A percentile compares a stretch with the other conserved stretches of the same genome.
These are phyloP conservation scores for Rousettus madagascariensis DNA, from an alignment of 2,797 vertebrate genomes.

Conservation along the genomic window DNA sequence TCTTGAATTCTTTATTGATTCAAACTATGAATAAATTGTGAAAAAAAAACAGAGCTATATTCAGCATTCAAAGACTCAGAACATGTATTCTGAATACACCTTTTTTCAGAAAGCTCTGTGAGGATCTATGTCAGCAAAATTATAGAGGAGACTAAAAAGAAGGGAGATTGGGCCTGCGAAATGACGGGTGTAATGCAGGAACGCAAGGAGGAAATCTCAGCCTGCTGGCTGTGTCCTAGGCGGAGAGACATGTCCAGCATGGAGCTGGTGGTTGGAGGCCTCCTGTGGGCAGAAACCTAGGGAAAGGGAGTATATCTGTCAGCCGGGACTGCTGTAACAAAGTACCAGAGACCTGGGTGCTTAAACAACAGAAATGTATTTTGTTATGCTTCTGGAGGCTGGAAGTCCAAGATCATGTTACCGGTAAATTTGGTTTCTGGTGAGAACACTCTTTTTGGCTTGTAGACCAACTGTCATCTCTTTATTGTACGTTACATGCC, in stretches of 20 bases:
- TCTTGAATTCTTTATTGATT: not conserved
- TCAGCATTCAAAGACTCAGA: not conserved
- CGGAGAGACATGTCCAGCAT: rapidly evolving
- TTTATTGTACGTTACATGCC: not conserved
- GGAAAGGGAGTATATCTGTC: not conserved
- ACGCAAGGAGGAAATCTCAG: not conserved
- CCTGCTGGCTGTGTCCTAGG: rapidly evolving
- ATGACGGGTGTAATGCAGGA: not conserved
- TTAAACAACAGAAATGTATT: not conserved
- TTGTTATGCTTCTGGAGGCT: not conserved
- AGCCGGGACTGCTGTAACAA: not conserved
- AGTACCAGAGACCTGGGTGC: not conserved
- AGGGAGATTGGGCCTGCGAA: not conserved
- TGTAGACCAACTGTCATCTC: not conserved
- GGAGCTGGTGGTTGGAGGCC: not conserved
- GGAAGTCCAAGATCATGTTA: not conserved
- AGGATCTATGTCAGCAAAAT: not conserved
- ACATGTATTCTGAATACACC: not conserved
- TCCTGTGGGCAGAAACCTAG: not conserved
- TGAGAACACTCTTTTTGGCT: not conserved
- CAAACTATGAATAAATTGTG: not conserved
- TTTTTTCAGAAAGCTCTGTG: not conserved
- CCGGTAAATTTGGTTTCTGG: not conserved
- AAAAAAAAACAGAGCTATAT: not conserved
- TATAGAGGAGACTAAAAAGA: not conserved